Evolutionary conservation across 1,140 invertebrate species (phyloP), one percentile per base, ranked within the genome.

Genomic region (Laupala kohalensis): DNA sequence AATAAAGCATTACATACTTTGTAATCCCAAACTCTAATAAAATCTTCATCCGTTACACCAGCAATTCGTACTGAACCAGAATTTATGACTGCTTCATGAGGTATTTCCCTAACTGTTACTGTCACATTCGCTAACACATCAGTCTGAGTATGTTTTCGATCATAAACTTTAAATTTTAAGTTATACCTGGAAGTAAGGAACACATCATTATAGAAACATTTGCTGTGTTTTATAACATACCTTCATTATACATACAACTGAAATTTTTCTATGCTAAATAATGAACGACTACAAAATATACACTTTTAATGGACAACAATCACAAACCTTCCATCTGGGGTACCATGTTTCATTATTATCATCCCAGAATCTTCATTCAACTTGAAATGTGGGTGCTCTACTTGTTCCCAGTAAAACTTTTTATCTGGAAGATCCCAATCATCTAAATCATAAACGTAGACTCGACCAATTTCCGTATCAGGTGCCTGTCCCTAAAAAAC

Each of bases 341-440:
- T 95, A 26, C 93, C 93, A 73, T 94, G 92, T 76, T 88, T 88
- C 94, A 98, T 98, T 64, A 90, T 94, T 72, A 99, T 93, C 91
- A 95, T 95, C 4, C 96, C 96, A 0, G 93, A 92, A 78, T 95
- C 92, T 78, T 94, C 89, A 79, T 97, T 91, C 6, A 97, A 80
- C 70, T 89, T 92, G 78, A 96, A 97, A 75, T 91, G 87, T 4
- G 90, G 88, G 81, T 93, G 88, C 78, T 93, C 92, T 67, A 87
- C 81, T 65, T 86, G 85, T 78, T 94, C 92, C 92, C 94, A 96
- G 76, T 94, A 95, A 83, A 97, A 99, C 77, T 94, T 95, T 79
- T 99, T 99, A 79, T 98, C 96, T 0, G 93, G 92, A 73, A 97
- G 80, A 84, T 99, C 96, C 96, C 95, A 98, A 79, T 98, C 96